Conservation (phyloP, 2,113 vertebrate species). For the Nycticryphes semicollaris region DNA sequence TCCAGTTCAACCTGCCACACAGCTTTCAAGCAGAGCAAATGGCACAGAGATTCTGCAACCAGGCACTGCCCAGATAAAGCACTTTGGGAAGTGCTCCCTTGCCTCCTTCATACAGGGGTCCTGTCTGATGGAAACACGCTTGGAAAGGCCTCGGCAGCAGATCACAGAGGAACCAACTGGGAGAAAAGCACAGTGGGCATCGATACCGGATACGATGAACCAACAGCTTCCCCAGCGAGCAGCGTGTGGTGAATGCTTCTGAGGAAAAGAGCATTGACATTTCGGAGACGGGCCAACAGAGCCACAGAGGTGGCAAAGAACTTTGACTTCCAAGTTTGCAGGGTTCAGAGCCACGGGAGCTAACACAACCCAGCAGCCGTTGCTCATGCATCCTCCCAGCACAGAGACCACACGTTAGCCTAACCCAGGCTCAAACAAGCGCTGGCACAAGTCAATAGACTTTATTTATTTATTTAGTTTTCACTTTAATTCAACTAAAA, state of each 20-base stretch:
- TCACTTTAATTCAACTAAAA: slow-evolving; percentile 39
- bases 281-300: background rate
- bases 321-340: background rate
- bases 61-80: background rate
- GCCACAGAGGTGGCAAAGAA: background rate
- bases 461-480: background rate
- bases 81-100: background rate
- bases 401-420: background rate
- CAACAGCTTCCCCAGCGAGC: background rate
- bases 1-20: background rate
- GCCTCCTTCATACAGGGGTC: background rate
- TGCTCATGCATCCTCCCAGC: background rate
- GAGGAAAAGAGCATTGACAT: background rate
- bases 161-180: accelerated
- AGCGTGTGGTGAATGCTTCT: accelerated
- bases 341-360: background rate
- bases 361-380: background rate
- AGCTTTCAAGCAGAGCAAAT: background rate
- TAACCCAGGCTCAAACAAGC: background rate
- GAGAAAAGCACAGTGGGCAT: background rate
- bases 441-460: background rate
- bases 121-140: background rate
- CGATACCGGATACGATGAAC: accelerated
- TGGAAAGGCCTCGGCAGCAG: background rate
- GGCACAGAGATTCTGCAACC: background rate